phyloP scores from a whole-genome alignment of 2,888 invertebrate genomes.

The Dendrolimus houi region DNA sequence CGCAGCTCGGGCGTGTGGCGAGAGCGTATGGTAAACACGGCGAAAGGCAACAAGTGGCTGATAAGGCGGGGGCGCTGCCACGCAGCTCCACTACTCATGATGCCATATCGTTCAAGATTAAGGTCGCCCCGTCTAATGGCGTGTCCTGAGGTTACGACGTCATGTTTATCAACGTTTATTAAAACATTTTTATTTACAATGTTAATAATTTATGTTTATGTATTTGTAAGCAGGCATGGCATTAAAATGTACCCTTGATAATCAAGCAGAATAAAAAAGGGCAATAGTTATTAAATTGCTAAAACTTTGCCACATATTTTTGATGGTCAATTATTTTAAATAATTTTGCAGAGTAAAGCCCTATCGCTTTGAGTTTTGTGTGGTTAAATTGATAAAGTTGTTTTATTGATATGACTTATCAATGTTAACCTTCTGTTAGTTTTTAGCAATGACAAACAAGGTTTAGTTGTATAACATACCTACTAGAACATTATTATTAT shows the following conservation, averaged over 20 bases:
- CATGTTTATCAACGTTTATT: background rate
- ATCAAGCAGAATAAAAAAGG: background rate
- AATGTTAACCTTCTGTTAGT: background rate
- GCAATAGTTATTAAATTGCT: background rate
- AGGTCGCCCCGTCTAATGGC: conserved; percentile 50
- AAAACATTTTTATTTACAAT: background rate
- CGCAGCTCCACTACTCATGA: conserved; percentile 19
- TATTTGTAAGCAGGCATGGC: background rate
- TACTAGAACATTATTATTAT: background rate
- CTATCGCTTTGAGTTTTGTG: too few relatives aligned
- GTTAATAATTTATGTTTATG: background rate
- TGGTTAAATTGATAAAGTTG: conserved; percentile 1
- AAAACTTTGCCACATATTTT: background rate
- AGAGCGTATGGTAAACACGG: conserved; percentile 27
- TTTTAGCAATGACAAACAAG: background rate
- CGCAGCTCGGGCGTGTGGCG: background rate
- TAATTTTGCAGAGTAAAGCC: background rate
- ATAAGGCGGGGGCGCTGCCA: conserved; percentile 53
- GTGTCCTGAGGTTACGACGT: conserved; percentile 14
- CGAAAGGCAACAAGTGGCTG: conserved; percentile 47
- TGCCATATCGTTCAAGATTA: conserved; percentile 67
- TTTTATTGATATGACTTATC: background rate
- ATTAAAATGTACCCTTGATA: background rate
- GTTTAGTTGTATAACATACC: background rate
- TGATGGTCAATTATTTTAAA: background rate